Percentiles rank a stretch among this genome's conserved stretches.
Evolutionary conservation across 92 coral and sea anemone genomes (phyloP).

Genomic region (Montipora capitata): DNA sequence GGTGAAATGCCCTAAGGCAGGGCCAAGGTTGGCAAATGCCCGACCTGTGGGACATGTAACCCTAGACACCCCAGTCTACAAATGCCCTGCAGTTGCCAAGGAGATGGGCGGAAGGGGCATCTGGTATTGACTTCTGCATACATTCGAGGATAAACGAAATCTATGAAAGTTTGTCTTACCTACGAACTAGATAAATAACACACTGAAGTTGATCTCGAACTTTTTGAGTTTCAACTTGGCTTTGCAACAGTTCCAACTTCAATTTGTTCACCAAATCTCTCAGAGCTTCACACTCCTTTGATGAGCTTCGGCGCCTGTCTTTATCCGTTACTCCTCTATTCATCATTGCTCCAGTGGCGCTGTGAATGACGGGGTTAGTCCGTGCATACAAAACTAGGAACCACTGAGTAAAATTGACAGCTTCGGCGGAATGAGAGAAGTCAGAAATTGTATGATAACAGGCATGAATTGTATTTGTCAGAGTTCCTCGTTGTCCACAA

Average conservation of each 20-base stretch:
- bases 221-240: conserved; percentile 82
- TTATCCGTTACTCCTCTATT: conserved; percentile 69
- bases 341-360: background rate
- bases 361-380: no score
- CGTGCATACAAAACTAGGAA: no score
- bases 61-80: no score
- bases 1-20: no score
- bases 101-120: no score
- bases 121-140: background rate
- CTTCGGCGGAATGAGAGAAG: background rate
- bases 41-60: no score
- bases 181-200: conserved; percentile 84
- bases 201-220: conserved; percentile 87
- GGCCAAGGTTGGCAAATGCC: no score
- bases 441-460: background rate
- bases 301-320: conserved; percentile 59
- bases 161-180: conserved; percentile 42
- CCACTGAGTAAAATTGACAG: no score
- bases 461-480: background rate
- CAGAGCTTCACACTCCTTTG: conserved; percentile 72
- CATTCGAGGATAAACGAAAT: no score
- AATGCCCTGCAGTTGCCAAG: no score
- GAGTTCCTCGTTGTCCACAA: background rate
- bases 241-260: conserved; percentile 78
- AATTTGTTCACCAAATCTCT: conserved; percentile 74